phyloP scores from a whole-genome alignment of 2,113 vertebrate genomes.

The Caranx melampygus region DNA sequence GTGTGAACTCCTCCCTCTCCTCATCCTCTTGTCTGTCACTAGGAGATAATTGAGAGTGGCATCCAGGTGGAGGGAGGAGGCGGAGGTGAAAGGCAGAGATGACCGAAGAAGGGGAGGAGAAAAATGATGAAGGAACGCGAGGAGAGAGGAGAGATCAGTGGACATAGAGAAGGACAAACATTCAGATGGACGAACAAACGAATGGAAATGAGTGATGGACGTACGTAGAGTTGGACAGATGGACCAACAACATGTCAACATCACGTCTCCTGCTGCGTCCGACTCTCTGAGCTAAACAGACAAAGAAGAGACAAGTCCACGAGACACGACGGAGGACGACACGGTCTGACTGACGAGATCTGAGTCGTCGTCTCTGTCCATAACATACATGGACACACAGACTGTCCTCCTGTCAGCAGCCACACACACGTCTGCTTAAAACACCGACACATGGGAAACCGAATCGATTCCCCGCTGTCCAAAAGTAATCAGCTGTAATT shows the following conservation, averaged over 20 bases:
- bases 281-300: too few relatives aligned
- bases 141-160: neutral
- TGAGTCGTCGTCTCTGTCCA: too few relatives aligned
- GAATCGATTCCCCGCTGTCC: neutral
- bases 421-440: neutral
- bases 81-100: neutral
- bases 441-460: neutral
- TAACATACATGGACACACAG: too few relatives aligned
- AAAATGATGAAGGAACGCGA: neutral
- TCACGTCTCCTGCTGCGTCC: too few relatives aligned
- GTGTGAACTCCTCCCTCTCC: conserved; percentile 42
- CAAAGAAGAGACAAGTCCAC: too few relatives aligned
- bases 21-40: conserved; percentile 55
- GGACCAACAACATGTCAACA: too few relatives aligned
- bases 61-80: conserved; percentile 16
- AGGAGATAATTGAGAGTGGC: conserved; percentile 56
- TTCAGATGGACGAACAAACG: neutral
- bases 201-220: neutral
- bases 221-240: too few relatives aligned
- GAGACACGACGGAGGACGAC: too few relatives aligned
- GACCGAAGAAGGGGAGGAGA: neutral
- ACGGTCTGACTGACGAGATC: too few relatives aligned
- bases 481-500: neutral
- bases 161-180: neutral
- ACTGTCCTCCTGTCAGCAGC: too few relatives aligned